Percentiles rank a stretch among this genome's conserved stretches.
Conservation (phyloP, 2,113 vertebrate genomes). For the Pristiophorus japonicus region DNA sequence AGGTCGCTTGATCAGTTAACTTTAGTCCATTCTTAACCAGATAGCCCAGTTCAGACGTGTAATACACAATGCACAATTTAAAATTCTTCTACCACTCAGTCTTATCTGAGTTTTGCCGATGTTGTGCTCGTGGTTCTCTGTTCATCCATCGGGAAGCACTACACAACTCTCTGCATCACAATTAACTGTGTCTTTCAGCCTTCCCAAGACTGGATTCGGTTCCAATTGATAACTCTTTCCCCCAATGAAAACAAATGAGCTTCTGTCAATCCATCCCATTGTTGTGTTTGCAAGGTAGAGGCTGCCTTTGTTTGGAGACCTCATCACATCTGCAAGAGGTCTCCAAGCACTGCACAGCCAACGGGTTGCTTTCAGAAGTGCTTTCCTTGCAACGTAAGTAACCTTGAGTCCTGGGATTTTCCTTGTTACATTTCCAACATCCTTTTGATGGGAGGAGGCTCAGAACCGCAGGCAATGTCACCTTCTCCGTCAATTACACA, state of each 20-base stretch:
- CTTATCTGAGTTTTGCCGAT: neutral
- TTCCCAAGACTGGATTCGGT: neutral
- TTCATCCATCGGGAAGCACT: neutral
- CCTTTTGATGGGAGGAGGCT: neutral
- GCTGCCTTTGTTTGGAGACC: neutral
- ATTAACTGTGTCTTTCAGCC: neutral
- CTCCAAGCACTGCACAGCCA: neutral
- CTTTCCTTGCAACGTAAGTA: neutral
- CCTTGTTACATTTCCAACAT: neutral
- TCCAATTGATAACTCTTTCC: neutral
- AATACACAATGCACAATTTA: neutral
- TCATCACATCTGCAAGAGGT: neutral
- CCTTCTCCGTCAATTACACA: neutral
- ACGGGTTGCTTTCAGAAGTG: neutral
- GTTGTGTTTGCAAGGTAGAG: neutral
- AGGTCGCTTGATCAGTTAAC: neutral
- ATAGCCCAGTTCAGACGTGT: neutral
- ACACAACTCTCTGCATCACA: neutral
- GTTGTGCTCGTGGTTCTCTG: neutral
- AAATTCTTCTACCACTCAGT: neutral
- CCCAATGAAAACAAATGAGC: neutral
- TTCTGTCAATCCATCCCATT: neutral
- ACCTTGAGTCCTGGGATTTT: neutral
- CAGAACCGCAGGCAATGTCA: neutral
- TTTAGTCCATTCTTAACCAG: neutral